phyloP scores from a whole-genome alignment of 35 echinoderm and acorn worm genomes.

The Stichopus chloronotus region DNA sequence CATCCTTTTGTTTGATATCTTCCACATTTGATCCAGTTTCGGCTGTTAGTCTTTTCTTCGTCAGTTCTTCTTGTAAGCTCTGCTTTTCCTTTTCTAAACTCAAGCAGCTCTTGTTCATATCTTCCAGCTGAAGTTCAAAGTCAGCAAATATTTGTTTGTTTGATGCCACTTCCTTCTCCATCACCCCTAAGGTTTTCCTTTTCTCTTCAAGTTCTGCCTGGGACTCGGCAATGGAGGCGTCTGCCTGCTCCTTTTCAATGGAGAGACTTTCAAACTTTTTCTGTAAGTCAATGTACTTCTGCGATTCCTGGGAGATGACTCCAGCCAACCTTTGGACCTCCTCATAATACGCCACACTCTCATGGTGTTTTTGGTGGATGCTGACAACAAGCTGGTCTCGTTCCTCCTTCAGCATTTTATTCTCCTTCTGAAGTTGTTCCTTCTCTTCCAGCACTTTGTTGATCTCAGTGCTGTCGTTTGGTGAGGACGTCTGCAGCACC shows the following conservation, averaged over 20 bases:
- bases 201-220: constrained; percentile 67
- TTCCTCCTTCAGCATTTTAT: constrained; percentile 87
- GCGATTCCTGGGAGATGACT: constrained; percentile 66
- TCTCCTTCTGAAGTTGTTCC: constrained; percentile 89
- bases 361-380: constrained; percentile 98
- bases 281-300: constrained; percentile 73
- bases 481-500: constrained; percentile 74
- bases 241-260: constrained; percentile 58
- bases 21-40: background rate
- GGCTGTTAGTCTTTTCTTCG: background rate
- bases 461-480: constrained; percentile 80
- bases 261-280: constrained; percentile 47
- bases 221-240: constrained; percentile 47
- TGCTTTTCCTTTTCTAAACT: constrained; percentile 48
- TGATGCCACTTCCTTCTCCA: constrained; percentile 70
- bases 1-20: constrained; percentile 48
- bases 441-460: constrained; percentile 74
- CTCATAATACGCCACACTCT: constrained; percentile 96
- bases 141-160: constrained; percentile 61
- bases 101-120: constrained; percentile 62
- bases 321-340: constrained; percentile 95
- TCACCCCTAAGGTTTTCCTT: background rate
- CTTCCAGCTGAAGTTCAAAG: constrained; percentile 67
- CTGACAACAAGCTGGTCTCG: constrained; percentile 95
- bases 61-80: constrained; percentile 48